A percentile compares a stretch with the other conserved stretches of the same genome.
Conservation (phyloP, 1,140 invertebrate species). For the Drosophila baimaii region DNA sequence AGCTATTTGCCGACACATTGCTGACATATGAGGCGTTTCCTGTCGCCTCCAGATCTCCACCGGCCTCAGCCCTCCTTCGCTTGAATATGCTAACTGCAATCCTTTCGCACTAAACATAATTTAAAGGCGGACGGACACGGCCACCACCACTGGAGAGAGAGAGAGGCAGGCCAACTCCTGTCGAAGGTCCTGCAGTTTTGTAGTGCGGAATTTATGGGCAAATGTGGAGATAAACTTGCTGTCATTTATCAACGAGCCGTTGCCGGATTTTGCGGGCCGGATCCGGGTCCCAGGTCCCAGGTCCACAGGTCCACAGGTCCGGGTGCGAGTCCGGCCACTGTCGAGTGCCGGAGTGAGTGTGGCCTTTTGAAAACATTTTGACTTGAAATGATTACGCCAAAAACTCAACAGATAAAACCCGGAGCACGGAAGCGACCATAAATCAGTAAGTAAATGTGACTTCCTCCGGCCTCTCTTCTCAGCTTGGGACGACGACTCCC, state of each 20-base stretch:
- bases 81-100: slow-evolving; percentile 63
- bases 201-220: slow-evolving; percentile 78
- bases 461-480: slow-evolving; percentile 45
- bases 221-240: slow-evolving; percentile 77
- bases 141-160: not conserved
- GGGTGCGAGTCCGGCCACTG: slow-evolving; percentile 3
- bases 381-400: slow-evolving; percentile 80
- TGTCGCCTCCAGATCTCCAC: slow-evolving; percentile 14
- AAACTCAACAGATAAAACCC: slow-evolving; percentile 79
- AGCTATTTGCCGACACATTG: slow-evolving; percentile 19
- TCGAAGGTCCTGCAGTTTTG: slow-evolving; percentile 75
- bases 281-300: slow-evolving; percentile 8
- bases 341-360: slow-evolving; percentile 18
- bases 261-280: slow-evolving; percentile 46
- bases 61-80: not conserved
- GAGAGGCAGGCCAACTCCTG: slow-evolving; percentile 22
- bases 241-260: slow-evolving; percentile 75
- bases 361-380: slow-evolving; percentile 71
- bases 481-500: slow-evolving; percentile 13
- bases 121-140: slow-evolving; percentile 47
- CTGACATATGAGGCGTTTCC: slow-evolving; percentile 50
- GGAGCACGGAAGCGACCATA: slow-evolving; percentile 72
- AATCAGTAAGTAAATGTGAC: slow-evolving; percentile 80
- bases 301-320: not conserved
- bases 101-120: slow-evolving; percentile 63